Percentiles rank a stretch among this genome's conserved stretches.
Evolutionary conservation across 2,113 vertebrate genomes (phyloP).

Genomic region (Dipodomys stephensi): DNA sequence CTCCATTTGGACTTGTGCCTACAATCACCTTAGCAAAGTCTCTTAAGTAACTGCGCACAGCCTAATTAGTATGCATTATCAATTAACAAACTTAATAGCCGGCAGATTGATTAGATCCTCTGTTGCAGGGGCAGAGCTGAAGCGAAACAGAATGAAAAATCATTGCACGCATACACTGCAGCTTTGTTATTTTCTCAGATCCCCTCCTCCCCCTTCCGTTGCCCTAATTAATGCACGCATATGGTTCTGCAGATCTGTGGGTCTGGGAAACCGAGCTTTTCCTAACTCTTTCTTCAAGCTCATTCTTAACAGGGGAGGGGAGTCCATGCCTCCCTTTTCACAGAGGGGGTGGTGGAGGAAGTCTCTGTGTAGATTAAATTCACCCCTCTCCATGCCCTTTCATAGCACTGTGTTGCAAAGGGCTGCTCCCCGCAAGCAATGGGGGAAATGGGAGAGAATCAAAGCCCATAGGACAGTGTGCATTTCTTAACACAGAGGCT

Average conservation of each 20-base stretch:
- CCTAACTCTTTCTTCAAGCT: conserved; percentile 94
- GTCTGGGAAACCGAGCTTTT: conserved; percentile 92
- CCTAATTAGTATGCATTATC: conserved; percentile 99
- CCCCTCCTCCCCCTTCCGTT: conserved; percentile 95
- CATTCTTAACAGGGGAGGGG: conserved; percentile 73
- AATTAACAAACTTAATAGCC: conserved; percentile 99
- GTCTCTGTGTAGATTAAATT: conserved; percentile 68
- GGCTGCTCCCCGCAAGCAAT: conserved; percentile 54
- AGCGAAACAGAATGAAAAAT: conserved; percentile 99
- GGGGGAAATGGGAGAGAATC: conserved; percentile 69
- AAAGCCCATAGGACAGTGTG: background rate
- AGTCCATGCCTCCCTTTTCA: conserved; percentile 79
- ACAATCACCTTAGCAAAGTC: conserved; percentile 99
- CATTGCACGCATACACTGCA: conserved; percentile 91
- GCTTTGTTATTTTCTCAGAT: conserved; percentile 93
- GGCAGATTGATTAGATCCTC: conserved; percentile 99
- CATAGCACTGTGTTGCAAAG: conserved; percentile 76
- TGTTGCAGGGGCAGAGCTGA: conserved; percentile 98
- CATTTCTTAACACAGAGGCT: conserved; percentile 25
- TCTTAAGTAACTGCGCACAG: conserved; percentile 98
- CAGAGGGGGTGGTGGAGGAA: conserved; percentile 29
- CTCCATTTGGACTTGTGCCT: conserved; percentile 99
- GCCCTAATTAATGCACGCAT: conserved; percentile 98
- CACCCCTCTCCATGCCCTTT: conserved; percentile 73
- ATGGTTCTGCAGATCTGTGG: conserved; percentile 94